Evolutionary conservation across 2,113 vertebrate genomes (phyloP).

Genomic region (Puffinus mauretanicus): DNA sequence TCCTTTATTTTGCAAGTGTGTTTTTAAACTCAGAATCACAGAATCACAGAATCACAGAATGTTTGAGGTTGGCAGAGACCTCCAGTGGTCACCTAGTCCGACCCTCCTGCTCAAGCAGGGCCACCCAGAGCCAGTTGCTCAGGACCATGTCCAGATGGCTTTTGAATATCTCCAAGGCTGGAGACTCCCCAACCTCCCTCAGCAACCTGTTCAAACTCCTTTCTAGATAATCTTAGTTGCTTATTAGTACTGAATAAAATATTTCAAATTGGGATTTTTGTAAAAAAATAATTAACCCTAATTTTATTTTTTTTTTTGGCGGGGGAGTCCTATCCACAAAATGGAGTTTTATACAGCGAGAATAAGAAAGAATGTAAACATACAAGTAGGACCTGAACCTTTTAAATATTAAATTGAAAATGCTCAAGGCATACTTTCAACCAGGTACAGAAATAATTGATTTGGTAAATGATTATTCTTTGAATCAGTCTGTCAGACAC

Average conservation of each 20-base stretch:
- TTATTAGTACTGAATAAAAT: neutral
- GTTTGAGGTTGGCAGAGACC: neutral
- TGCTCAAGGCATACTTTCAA: neutral
- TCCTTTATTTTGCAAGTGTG: neutral
- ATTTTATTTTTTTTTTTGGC: too few relatives aligned
- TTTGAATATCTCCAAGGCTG: neutral
- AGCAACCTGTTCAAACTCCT: neutral
- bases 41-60: neutral
- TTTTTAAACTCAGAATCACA: neutral
- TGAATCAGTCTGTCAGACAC: constrained; percentile 25
- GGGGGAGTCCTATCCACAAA: neutral
- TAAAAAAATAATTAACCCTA: neutral
- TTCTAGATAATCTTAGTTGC: neutral
- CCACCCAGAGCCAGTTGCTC: neutral
- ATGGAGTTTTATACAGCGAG: neutral
- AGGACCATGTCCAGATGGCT: neutral
- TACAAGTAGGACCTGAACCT: neutral
- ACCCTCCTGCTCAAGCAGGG: neutral
- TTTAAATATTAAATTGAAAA: neutral
- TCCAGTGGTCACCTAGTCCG: neutral
- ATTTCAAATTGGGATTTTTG: neutral
- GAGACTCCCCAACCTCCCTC: neutral
- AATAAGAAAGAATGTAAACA: neutral
- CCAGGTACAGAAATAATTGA: neutral
- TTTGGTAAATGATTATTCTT: neutral